A percentile compares a stretch with the other conserved stretches of the same genome.
Evolutionary conservation across 2,797 vertebrate genomes (phyloP).

Genomic region (Coendou prehensilis): DNA sequence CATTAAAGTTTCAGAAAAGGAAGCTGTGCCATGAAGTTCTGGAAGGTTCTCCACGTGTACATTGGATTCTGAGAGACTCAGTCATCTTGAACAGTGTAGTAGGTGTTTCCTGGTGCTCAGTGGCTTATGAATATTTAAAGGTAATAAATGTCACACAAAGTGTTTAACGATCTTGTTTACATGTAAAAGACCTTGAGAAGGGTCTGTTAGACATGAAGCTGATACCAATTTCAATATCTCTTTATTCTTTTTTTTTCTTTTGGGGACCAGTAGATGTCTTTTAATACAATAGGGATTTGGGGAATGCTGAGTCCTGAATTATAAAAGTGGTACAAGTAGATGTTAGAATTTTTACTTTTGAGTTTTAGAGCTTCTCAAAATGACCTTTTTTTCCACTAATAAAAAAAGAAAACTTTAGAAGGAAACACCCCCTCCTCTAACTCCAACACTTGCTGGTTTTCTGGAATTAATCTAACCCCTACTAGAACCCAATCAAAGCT

Average conservation of each 20-base stretch:
- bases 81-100: slow-evolving; percentile 73
- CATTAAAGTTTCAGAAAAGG: slow-evolving; percentile 24
- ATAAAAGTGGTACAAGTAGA: slow-evolving; percentile 28
- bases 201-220: slow-evolving; percentile 76
- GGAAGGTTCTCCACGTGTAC: slow-evolving; percentile 46
- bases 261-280: slow-evolving; percentile 69
- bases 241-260: slow-evolving; percentile 55
- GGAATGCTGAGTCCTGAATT: slow-evolving; percentile 55
- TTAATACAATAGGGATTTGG: slow-evolving; percentile 54
- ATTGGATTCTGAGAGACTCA: slow-evolving; percentile 36
- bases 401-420: slow-evolving; percentile 50
- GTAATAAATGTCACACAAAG: slow-evolving; percentile 89
- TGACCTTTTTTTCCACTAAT: background rate
- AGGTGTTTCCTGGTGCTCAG: slow-evolving; percentile 84
- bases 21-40: background rate
- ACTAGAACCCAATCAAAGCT: background rate
- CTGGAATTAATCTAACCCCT: slow-evolving; percentile 5
- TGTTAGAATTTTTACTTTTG: slow-evolving; percentile 43
- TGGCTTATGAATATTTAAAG: slow-evolving; percentile 89
- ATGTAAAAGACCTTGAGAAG: slow-evolving; percentile 88
- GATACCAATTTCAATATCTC: slow-evolving; percentile 77
- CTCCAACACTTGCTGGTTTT: background rate
- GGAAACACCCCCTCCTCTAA: background rate
- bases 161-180: slow-evolving; percentile 89
- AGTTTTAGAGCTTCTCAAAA: slow-evolving; percentile 48